Percentiles rank a stretch among this genome's conserved stretches.
phyloP scores from a whole-genome alignment of 2,113 vertebrate species.

The Ochotona curzoniae region DNA sequence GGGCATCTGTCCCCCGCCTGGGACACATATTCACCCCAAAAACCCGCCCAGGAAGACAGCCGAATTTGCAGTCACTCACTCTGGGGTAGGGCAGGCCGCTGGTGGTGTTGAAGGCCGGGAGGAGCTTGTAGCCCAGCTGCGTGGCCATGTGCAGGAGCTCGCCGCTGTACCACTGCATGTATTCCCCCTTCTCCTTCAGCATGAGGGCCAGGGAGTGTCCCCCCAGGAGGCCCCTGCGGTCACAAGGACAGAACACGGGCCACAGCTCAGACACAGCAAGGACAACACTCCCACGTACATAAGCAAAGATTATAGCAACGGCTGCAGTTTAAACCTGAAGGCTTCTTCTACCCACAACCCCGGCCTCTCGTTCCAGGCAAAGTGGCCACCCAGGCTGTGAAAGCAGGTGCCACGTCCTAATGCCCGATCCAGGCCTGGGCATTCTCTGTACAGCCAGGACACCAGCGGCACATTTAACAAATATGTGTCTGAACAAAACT shows the following conservation, averaged over 20 bases:
- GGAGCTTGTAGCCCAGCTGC: slow-evolving; percentile 94
- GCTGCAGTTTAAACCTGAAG: too few species aligned
- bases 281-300: background rate
- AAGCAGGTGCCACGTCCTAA: too few species aligned
- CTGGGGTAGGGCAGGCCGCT: slow-evolving; percentile 98
- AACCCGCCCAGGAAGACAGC: background rate
- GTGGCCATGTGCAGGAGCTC: slow-evolving; percentile 98
- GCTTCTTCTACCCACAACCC: background rate
- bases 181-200: slow-evolving; percentile 94
- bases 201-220: slow-evolving; percentile 97
- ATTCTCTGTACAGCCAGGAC: slow-evolving; percentile 46
- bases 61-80: slow-evolving; percentile 87
- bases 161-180: slow-evolving; percentile 97
- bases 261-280: background rate
- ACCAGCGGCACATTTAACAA: slow-evolving; percentile 38
- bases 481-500: background rate
- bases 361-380: slow-evolving; percentile 18
- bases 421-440: background rate
- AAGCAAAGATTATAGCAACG: slow-evolving; percentile 4
- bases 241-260: slow-evolving; percentile 60
- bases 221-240: slow-evolving; percentile 93
- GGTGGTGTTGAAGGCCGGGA: slow-evolving; percentile 98
- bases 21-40: background rate
- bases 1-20: background rate
- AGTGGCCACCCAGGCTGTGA: background rate